Base-by-base conservation (phyloP, 2,113 vertebrate species). In the Indri indri region DNA sequence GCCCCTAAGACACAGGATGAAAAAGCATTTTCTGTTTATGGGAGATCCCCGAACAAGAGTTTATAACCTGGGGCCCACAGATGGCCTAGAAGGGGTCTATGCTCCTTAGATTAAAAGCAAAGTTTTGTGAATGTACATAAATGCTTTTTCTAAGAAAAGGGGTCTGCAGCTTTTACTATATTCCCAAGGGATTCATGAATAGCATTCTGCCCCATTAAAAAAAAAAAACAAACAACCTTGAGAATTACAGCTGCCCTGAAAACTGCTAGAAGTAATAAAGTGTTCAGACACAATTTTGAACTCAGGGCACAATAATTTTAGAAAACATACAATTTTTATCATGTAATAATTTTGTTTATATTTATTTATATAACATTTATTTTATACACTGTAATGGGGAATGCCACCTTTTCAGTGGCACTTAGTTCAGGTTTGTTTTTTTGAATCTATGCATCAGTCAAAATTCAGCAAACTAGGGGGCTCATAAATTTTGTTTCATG, bases 1-100 rank as follows among this genome's bases (percentile, higher is more conserved):
- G 98, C 96, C 0, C 99, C 99, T 99, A 91, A 13, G 50, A 96
- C 42, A 81, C 14, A 96, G 11, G 27, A 93, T 63, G 8, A 18
- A 95, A 17, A 89, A 34, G 14, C 7, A 74, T n/a, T 59, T 88
- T 34, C 16, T 88, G 17, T 63, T 63, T 45, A 61, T 10, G 0
- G 7, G 14, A 96, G 47, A 85, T 23, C 32, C 30, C 25, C 32
- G 5, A 91, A 82, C 0, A 17, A 1, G 40, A 8, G 9, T 34
- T 87, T 59, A 42, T 71, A 83, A 73, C 3, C 27, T 52, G 9
- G 40, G 32, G 14, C 17, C 12, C 25, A 88, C 0, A 73, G 17
- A 73, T 8, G 8, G n/a, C 66, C 14, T 17, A 89, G 65, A 63
- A 65, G 7, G 10, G 8, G 4, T 8, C 42, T 20, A 3, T 59